Evolutionary conservation across 2,113 vertebrate species (phyloP).

Genomic region (Ranitomeya variabilis): DNA sequence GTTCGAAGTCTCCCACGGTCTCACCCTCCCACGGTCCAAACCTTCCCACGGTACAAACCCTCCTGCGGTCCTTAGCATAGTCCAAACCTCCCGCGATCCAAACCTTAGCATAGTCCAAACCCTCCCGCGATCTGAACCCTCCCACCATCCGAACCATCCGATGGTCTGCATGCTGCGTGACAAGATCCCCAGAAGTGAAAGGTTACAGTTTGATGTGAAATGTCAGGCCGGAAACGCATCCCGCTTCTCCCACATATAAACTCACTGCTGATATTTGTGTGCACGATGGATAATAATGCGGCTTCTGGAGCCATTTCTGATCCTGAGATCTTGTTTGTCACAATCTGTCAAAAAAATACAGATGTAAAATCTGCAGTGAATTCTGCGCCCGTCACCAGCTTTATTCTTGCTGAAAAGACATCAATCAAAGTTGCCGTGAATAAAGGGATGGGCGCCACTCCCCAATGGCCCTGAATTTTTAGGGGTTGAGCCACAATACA

Average conservation of each 20-base stretch:
- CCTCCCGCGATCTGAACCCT: too few species aligned
- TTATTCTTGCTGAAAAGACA: slow-evolving; percentile 64
- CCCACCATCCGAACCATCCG: not conserved
- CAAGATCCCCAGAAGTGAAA: not conserved
- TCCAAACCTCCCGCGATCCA: too few species aligned
- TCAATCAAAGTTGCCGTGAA: slow-evolving; percentile 45
- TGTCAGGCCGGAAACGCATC: slow-evolving; percentile 21
- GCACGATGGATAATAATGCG: slow-evolving; percentile 67
- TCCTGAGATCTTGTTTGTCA: slow-evolving; percentile 66
- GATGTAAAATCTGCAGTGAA: slow-evolving; percentile 62
- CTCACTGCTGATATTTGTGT: slow-evolving; percentile 63
- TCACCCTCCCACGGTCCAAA: too few species aligned
- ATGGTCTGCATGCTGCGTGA: not conserved
- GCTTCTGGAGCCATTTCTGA: slow-evolving; percentile 61
- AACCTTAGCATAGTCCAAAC: too few species aligned
- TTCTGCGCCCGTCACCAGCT: slow-evolving; percentile 59
- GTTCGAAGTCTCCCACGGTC: too few species aligned
- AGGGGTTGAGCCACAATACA: not conserved
- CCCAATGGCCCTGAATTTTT: not conserved
- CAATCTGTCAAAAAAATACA: slow-evolving; percentile 60
- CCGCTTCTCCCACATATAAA: slow-evolving; percentile 36
- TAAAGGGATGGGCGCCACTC: slow-evolving; percentile 10
- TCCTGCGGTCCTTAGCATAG: too few species aligned
- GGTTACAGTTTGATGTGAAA: slow-evolving; percentile 33
- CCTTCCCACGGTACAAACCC: too few species aligned